Conservation (phyloP, 2,888 invertebrate genomes). For the Oconnorella tubifera region DNA sequence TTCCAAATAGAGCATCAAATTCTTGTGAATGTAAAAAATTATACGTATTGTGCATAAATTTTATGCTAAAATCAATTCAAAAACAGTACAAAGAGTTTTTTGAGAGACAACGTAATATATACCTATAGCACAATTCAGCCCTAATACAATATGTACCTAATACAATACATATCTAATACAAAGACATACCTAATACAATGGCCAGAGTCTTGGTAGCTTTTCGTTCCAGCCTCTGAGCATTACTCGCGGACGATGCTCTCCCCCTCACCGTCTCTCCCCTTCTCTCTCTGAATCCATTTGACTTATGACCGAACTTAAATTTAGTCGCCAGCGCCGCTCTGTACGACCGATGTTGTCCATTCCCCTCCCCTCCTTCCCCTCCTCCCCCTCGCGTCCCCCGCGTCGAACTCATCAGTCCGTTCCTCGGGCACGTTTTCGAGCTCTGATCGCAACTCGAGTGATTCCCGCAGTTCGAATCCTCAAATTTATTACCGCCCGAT, state of each 20-base stretch:
- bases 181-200: conserved; percentile 90
- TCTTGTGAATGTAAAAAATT: no score
- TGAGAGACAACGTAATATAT: no score
- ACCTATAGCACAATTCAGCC: no score
- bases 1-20: no score
- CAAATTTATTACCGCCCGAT: no score
- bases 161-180: no score
- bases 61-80: no score
- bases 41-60: no score
- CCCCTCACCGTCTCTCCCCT: conserved; percentile 1
- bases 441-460: not conserved
- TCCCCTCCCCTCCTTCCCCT: not conserved
- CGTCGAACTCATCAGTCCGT: not conserved
- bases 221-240: conserved; percentile 64
- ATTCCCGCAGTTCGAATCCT: not conserved
- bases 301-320: conserved; percentile 6
- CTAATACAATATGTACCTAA: no score
- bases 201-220: conserved; percentile 98
- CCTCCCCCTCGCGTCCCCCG: not conserved
- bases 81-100: no score
- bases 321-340: conserved; percentile 10
- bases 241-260: not conserved
- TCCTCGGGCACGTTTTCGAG: not conserved
- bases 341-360: no score
- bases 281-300: not conserved